phyloP scores from a whole-genome alignment of 2,888 invertebrate genomes.

The Lepidochitona cinerea region DNA sequence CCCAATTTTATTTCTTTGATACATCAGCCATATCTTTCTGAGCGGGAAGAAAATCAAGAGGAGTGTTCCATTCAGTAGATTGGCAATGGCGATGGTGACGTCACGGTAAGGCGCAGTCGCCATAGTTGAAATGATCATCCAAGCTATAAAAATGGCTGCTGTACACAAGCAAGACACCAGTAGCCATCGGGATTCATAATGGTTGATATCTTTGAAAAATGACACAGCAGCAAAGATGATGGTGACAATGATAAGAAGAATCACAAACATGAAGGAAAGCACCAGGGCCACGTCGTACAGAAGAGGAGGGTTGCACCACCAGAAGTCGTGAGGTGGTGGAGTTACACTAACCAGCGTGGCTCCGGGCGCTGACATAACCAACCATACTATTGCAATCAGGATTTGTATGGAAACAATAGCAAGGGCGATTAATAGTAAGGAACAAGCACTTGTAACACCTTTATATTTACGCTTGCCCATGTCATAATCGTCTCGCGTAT shows the following conservation, averaged over 20 bases:
- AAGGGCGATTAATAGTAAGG: slow-evolving; percentile 65
- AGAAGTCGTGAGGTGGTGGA: slow-evolving; percentile 46
- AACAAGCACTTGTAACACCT: slow-evolving; percentile 60
- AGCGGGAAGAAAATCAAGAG: slow-evolving; percentile 69
- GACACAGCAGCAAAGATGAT: slow-evolving; percentile 68
- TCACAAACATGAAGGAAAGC: slow-evolving; percentile 70
- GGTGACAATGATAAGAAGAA: slow-evolving; percentile 69
- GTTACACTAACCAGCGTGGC: slow-evolving; percentile 47
- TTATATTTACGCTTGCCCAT: slow-evolving; percentile 41
- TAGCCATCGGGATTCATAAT: slow-evolving; percentile 70
- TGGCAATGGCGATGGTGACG: slow-evolving; percentile 69
- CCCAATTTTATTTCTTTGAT: neutral
- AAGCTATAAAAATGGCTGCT: slow-evolving; percentile 68
- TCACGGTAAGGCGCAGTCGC: slow-evolving; percentile 63
- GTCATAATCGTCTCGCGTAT: slow-evolving; percentile 41
- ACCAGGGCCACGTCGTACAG: slow-evolving; percentile 69
- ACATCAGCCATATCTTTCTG: slow-evolving; percentile 66
- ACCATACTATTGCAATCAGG: slow-evolving; percentile 70
- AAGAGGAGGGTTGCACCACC: slow-evolving; percentile 59
- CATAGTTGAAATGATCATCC: slow-evolving; percentile 69
- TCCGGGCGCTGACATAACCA: slow-evolving; percentile 68
- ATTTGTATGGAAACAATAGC: slow-evolving; percentile 44
- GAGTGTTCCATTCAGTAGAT: slow-evolving; percentile 69
- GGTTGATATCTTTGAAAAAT: slow-evolving; percentile 69
- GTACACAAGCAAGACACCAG: slow-evolving; percentile 54